A percentile compares a stretch with the other conserved stretches of the same genome.
Evolutionary conservation across 2,797 vertebrate species (phyloP).

Genomic region (Spheniscus humboldti): DNA sequence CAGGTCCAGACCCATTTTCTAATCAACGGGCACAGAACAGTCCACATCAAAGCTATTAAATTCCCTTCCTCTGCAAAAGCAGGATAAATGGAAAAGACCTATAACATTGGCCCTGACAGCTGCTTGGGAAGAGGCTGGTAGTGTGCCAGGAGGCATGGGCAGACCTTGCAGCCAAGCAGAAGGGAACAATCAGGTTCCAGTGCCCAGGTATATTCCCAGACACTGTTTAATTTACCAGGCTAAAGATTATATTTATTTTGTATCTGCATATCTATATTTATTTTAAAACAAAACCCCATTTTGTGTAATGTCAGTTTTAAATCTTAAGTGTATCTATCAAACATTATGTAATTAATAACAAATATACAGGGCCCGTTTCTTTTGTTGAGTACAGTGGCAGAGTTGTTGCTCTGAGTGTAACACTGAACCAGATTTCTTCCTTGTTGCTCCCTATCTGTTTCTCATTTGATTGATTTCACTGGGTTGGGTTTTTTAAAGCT

Average conservation of each 20-base stretch:
- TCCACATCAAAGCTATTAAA: background rate
- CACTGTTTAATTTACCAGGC: background rate
- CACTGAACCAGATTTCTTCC: background rate
- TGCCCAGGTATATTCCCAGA: background rate
- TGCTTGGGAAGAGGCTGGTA: background rate
- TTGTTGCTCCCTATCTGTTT: background rate
- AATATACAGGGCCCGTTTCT: background rate
- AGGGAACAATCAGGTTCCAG: background rate
- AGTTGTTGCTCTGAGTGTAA: background rate
- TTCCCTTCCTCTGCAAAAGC: background rate
- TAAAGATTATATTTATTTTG: background rate
- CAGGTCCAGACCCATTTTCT: background rate
- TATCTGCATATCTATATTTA: background rate
- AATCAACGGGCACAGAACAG: background rate
- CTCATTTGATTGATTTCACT: background rate
- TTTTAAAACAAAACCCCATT: background rate
- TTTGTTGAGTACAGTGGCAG: background rate
- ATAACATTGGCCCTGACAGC: fast-evolving
- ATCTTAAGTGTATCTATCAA: background rate
- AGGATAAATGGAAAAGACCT: background rate
- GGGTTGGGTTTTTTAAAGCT: background rate
- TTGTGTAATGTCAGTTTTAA: background rate
- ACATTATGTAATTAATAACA: background rate
- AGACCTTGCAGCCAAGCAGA: background rate
- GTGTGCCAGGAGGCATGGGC: background rate